phyloP scores from a whole-genome alignment of 1,140 invertebrate species.

The Drosophila mojavensis region DNA sequence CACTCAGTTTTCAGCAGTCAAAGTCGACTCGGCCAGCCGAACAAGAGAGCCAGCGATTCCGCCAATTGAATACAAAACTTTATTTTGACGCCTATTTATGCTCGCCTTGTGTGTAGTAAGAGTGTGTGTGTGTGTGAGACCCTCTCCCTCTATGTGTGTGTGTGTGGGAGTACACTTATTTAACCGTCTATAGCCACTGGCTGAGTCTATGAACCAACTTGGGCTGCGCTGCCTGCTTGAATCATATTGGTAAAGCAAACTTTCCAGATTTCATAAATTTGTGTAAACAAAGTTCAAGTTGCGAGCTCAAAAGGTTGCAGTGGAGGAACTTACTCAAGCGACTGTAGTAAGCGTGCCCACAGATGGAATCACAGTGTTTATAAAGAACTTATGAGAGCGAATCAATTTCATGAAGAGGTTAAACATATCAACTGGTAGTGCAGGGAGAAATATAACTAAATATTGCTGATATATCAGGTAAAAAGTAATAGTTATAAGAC shows the following conservation, averaged over 20 bases:
- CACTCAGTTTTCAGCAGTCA: constrained; percentile 20
- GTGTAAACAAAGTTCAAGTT: neutral
- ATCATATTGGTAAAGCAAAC: neutral
- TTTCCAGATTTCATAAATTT: neutral
- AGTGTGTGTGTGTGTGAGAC: neutral
- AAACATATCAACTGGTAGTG: neutral
- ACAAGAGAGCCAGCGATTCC: neutral
- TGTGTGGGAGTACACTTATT: constrained; percentile 5
- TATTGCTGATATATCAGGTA: too few species aligned
- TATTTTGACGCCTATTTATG: constrained; percentile 51
- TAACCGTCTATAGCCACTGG: constrained; percentile 4
- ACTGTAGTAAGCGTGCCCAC: too few species aligned
- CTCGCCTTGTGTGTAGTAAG: constrained; percentile 12
- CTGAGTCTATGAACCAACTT: constrained; percentile 10
- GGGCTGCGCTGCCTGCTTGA: neutral
- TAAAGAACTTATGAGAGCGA: neutral
- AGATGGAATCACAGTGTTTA: neutral
- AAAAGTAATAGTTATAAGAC: too few species aligned
- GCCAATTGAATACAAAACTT: constrained; percentile 52
- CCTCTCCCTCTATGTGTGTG: too few species aligned
- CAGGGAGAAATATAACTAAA: too few species aligned
- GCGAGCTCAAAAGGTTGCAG: neutral
- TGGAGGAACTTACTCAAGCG: too few species aligned
- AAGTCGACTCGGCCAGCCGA: constrained; percentile 1
- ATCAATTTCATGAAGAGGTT: neutral